These are phyloP conservation scores for Lemur catta DNA, from an alignment of 2,797 vertebrate genomes.

Conservation along the genomic window DNA sequence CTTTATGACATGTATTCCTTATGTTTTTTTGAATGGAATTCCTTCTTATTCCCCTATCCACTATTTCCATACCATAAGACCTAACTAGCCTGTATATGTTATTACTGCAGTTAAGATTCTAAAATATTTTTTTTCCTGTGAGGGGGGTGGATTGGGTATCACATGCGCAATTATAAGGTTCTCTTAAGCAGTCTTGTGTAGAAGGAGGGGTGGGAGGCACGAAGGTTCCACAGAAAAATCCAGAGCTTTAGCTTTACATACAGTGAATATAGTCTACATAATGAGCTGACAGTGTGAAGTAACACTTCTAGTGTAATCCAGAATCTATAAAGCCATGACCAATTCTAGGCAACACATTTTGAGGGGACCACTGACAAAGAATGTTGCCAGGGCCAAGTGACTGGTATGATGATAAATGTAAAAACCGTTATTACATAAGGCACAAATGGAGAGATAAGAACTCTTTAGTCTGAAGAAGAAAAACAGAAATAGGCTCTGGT, in stretches of 20 bases:
- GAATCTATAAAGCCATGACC: slow-evolving; percentile 8
- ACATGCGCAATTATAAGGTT: neutral
- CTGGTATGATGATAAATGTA: neutral
- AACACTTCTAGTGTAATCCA: neutral
- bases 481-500: neutral
- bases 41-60: neutral
- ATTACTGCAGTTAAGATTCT: neutral
- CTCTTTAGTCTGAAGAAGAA: neutral
- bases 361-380: neutral
- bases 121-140: neutral
- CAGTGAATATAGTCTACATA: neutral
- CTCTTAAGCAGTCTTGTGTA: neutral
- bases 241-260: neutral
- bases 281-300: neutral
- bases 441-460: neutral
- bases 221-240: neutral
- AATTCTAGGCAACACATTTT: neutral
- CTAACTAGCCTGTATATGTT: neutral
- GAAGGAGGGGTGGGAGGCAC: neutral
- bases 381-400: neutral
- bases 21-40: neutral
- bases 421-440: neutral
- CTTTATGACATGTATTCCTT: neutral
- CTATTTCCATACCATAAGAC: neutral
- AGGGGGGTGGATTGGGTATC: neutral